Percentiles rank a stretch among this genome's conserved stretches.
These are phyloP conservation scores for Hystrix brachyura DNA, from an alignment of 2,113 vertebrate genomes.

Conservation along the genomic window DNA sequence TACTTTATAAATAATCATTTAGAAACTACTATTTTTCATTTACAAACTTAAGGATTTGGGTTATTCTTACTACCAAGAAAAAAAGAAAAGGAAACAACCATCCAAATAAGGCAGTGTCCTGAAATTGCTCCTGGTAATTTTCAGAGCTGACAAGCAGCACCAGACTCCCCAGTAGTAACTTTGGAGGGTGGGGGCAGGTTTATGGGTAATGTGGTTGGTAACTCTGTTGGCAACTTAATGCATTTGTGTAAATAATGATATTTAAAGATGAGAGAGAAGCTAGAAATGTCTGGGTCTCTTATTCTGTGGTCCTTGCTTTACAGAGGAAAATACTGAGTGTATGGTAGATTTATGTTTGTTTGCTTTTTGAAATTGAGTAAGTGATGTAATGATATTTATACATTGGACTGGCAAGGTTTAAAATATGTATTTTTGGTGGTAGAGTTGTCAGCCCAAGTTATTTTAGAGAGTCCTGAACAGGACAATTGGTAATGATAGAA, in stretches of 20 bases:
- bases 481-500: background rate
- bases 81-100: background rate
- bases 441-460: background rate
- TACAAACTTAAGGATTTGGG: constrained; percentile 52
- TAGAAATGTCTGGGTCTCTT: background rate
- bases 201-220: background rate
- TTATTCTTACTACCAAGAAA: constrained; percentile 21
- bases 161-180: background rate
- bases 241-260: background rate
- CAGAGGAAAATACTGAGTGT: background rate
- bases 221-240: background rate
- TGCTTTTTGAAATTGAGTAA: constrained; percentile 36
- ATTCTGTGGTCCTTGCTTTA: background rate
- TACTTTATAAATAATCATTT: constrained; percentile 56
- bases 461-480: constrained; percentile 3
- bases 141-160: background rate
- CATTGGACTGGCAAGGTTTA: background rate
- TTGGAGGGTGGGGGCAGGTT: background rate
- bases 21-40: constrained; percentile 66
- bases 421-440: background rate
- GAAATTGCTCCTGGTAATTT: background rate
- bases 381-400: background rate
- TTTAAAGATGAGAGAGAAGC: constrained; percentile 31
- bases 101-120: background rate
- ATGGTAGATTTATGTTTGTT: background rate